Conservation (phyloP, 2,797 vertebrate genomes). For the Lithobates sylvaticus region DNA sequence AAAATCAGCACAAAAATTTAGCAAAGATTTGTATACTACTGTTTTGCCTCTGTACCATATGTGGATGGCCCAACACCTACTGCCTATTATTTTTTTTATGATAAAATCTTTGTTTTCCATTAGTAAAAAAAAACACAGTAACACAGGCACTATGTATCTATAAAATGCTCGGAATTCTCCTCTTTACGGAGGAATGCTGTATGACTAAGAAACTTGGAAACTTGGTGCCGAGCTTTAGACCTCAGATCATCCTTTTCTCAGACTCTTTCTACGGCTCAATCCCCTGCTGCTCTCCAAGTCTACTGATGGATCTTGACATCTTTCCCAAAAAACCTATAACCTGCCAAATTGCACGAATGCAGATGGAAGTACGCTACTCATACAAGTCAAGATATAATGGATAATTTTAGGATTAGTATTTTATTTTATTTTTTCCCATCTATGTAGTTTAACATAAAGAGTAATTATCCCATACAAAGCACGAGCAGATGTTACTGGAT, state of each 20-base stretch:
- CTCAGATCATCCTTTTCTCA: constrained; percentile 35
- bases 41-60: no score
- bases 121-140: background rate
- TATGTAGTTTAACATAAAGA: constrained; percentile 20
- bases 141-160: background rate
- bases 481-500: constrained; percentile 39
- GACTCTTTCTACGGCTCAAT: constrained; percentile 14
- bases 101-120: background rate
- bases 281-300: constrained; percentile 14
- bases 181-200: constrained; percentile 17
- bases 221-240: background rate
- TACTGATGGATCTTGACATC: constrained; percentile 41
- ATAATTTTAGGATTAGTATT: constrained; percentile 49
- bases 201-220: constrained; percentile 40
- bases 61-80: background rate
- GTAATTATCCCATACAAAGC: constrained; percentile 38
- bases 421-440: constrained; percentile 34
- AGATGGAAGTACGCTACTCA: constrained; percentile 15
- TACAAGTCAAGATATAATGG: constrained; percentile 6
- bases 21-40: no score
- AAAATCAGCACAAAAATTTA: no score
- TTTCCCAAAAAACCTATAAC: constrained; percentile 26
- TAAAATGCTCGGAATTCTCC: constrained; percentile 34
- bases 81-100: background rate
- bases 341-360: constrained; percentile 25